Conservation (phyloP, 2,797 vertebrate genomes). For the Scolopax rusticola region DNA sequence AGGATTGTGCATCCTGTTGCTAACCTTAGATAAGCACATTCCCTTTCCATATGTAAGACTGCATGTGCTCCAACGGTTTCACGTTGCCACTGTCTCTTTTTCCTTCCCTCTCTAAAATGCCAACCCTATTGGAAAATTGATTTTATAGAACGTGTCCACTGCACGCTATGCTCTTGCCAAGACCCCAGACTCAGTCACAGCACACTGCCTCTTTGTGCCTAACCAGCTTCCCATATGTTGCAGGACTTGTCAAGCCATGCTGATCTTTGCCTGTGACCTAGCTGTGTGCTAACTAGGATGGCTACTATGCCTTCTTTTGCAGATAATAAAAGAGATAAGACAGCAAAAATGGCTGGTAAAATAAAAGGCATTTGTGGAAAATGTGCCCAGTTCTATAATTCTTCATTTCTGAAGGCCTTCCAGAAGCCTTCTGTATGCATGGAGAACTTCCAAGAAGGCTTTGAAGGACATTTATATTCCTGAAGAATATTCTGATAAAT, state of each 20-base stretch:
- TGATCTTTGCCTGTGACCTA: background rate
- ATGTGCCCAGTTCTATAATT: background rate
- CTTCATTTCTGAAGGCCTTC: slow-evolving; percentile 20
- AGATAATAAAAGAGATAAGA: background rate
- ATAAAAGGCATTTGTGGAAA: slow-evolving; percentile 18
- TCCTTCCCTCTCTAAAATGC: slow-evolving; percentile 26
- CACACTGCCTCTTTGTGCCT: background rate
- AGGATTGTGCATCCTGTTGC: background rate
- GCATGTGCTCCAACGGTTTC: background rate
- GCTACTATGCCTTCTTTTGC: background rate
- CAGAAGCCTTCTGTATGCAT: background rate
- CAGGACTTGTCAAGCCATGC: background rate
- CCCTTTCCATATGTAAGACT: slow-evolving; percentile 1
- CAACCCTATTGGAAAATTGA: slow-evolving; percentile 30
- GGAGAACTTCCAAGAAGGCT: slow-evolving; percentile 12
- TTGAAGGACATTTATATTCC: background rate
- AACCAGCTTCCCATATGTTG: background rate
- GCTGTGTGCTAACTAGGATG: background rate
- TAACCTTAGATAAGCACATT: slow-evolving; percentile 35
- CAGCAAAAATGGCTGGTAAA: background rate
- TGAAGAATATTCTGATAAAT: background rate
- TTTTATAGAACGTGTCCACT: slow-evolving; percentile 10
- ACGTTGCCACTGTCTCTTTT: background rate
- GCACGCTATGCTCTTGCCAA: background rate
- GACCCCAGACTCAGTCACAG: background rate